phyloP scores from a whole-genome alignment of 2,797 vertebrate species.

The Anisognathus igniventris region DNA sequence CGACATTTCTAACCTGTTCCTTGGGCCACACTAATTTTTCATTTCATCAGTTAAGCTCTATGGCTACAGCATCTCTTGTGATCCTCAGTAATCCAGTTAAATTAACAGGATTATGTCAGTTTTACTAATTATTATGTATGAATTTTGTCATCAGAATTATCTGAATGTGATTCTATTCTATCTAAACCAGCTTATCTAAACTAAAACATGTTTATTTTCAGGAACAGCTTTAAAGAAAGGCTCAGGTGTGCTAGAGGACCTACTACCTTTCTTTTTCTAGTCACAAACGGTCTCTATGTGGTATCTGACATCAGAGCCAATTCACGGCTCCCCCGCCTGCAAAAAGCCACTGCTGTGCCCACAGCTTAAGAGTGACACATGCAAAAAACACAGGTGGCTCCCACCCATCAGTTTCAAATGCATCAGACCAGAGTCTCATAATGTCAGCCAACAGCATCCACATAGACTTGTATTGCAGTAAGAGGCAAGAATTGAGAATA shows the following conservation, averaged over 20 bases:
- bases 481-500: neutral
- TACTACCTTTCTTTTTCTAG: neutral
- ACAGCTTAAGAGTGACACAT: neutral
- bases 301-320: neutral
- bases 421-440: neutral
- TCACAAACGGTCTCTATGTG: neutral
- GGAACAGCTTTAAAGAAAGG: neutral
- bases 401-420: neutral
- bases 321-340: neutral
- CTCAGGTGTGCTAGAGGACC: neutral
- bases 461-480: neutral
- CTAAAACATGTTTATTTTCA: neutral
- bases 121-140: fast-evolving
- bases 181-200: neutral
- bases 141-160: neutral
- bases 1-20: neutral
- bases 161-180: neutral
- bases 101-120: too few species aligned
- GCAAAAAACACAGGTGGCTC: neutral
- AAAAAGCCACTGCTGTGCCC: neutral
- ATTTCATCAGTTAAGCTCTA: too few species aligned
- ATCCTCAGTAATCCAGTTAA: too few species aligned
- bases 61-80: too few species aligned
- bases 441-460: neutral
- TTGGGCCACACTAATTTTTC: neutral